phyloP scores from a whole-genome alignment of 2,888 invertebrate species.

The Drosophila barbarae region DNA sequence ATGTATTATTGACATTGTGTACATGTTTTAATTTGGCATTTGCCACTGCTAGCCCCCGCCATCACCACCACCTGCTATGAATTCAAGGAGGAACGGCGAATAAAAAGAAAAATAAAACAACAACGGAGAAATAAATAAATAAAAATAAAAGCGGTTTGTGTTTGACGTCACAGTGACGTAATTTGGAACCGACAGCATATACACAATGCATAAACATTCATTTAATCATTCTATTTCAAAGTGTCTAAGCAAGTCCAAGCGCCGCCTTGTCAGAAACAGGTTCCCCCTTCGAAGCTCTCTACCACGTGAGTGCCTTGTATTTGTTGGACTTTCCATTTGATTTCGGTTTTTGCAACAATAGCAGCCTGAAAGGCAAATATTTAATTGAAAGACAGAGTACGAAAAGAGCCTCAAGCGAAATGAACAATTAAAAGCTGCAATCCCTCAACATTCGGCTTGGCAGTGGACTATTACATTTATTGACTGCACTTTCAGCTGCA shows the following conservation, averaged over 20 bases:
- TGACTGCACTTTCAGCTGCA: conserved; percentile 5
- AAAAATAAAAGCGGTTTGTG: conserved; percentile 54
- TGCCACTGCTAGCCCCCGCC: conserved; percentile 48
- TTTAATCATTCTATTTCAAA: conserved; percentile 68
- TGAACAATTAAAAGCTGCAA: conserved; percentile 9
- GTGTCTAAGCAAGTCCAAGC: conserved; percentile 60
- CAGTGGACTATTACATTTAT: conserved; percentile 14
- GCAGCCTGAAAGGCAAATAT: neutral
- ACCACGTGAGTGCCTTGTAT: conserved; percentile 22
- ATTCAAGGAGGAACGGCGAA: conserved; percentile 35
- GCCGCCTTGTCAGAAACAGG: conserved; percentile 53
- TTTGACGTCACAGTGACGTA: conserved; percentile 77
- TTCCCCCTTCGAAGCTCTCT: conserved; percentile 31
- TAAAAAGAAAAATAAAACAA: conserved; percentile 3
- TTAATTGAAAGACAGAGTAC: neutral
- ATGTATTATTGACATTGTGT: conserved; percentile 73
- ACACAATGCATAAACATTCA: conserved; percentile 69
- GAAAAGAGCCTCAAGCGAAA: neutral
- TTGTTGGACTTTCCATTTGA: conserved; percentile 14
- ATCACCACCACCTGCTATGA: conserved; percentile 43
- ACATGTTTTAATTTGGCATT: conserved; percentile 75
- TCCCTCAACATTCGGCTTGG: neutral
- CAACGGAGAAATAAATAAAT: conserved; percentile 60
- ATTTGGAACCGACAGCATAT: conserved; percentile 58
- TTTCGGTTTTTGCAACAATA: neutral